Conservation (phyloP, 2,888 invertebrate genomes). For the Acleris holmiana region DNA sequence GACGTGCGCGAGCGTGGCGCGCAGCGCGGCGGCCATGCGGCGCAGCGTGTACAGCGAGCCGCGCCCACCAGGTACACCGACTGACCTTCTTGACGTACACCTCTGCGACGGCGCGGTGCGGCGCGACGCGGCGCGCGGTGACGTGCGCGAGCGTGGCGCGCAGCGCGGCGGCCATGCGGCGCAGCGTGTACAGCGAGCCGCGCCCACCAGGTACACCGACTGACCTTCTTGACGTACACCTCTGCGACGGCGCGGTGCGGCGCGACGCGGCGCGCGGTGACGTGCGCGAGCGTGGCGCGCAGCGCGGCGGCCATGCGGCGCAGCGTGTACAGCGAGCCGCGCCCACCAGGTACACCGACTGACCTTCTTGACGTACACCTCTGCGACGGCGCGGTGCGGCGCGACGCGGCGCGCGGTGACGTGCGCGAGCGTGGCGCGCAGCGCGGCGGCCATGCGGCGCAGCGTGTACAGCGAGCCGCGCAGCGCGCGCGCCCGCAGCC, state of each 20-base stretch:
- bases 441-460: conserved; percentile 93
- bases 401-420: conserved; percentile 63
- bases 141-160: too few species aligned
- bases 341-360: too few species aligned
- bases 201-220: too few species aligned
- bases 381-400: conserved; percentile 88
- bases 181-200: too few species aligned
- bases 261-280: conserved; percentile 62
- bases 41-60: too few species aligned
- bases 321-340: conserved; percentile 93
- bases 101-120: too few species aligned
- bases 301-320: conserved; percentile 94
- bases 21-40: too few species aligned
- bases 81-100: too few species aligned
- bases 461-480: conserved; percentile 93
- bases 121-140: too few species aligned
- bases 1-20: too few species aligned
- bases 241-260: conserved; percentile 90
- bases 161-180: too few species aligned
- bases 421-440: conserved; percentile 88
- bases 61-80: too few species aligned
- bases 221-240: conserved; percentile 91
- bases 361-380: conserved; percentile 93
- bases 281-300: conserved; percentile 87
- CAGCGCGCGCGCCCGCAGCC: conserved; percentile 93